Base-by-base conservation (phyloP, 2,888 invertebrate species). In the Frankliniella intonsa region DNA sequence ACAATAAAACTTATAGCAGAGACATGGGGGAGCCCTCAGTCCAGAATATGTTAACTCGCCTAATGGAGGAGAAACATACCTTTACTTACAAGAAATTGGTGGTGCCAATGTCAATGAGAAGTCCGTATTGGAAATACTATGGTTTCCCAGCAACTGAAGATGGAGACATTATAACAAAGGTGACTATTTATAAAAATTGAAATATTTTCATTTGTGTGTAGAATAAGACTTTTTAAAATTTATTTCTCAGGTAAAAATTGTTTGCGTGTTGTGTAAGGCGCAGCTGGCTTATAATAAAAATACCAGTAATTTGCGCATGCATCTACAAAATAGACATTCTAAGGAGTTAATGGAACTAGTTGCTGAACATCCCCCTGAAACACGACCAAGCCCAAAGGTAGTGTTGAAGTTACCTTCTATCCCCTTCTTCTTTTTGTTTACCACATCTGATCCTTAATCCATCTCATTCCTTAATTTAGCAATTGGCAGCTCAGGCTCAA, bases 71-170 rank as follows among this genome's bases (percentile, higher is more conserved):
- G 25, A 76, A 76, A 25, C 69, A 76, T 76, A 87, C 87, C 2
- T 87, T 87, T 80, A 87, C 88, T 0, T 90, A 89, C 83, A 88
- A 88, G 83, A 88, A 89, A 83, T 85, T 90, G 17, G 89, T 90
- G 3, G 89, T 90, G 49, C 90, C 90, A 0, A 87, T 88, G 85
- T 88, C 89, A 3, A 90, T 90, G 90, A 85, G 89, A 62, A 89
- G 89, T 83, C 88, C 89, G 81, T 90, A 90, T 84, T 90, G 90
- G 90, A 89, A 89, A 84, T 89, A 88, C 84, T 90, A 89, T 85
- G 90, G 90, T 14, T 90, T 90, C 85, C 90, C 90, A 62, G 90
- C 89, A 0, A 87, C 88, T 9, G 89, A 89, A n/a, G 88, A 88
- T 2, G 89, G 89, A 5, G 88, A 88, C 51, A 88, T 89, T 82